Conservation (phyloP, 2,113 vertebrate species). For the Sturnus vulgaris region DNA sequence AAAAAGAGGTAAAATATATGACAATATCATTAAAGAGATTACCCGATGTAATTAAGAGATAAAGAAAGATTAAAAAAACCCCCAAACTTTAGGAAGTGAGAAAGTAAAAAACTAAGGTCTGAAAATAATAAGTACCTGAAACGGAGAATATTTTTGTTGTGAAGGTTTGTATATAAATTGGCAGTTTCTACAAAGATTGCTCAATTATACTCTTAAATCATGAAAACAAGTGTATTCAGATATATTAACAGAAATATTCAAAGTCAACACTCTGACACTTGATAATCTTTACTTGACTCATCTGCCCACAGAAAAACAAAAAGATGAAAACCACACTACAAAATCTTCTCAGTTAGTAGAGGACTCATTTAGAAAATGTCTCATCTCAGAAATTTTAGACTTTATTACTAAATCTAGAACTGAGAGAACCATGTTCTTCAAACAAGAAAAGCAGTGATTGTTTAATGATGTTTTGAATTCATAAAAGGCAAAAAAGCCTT, state of each 20-base stretch:
- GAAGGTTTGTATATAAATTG: not conserved
- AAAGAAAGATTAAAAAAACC: not conserved
- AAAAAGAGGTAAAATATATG: not conserved
- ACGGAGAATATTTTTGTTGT: not conserved
- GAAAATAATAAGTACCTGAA: not conserved
- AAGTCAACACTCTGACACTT: not conserved
- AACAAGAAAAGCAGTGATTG: not conserved
- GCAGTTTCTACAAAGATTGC: not conserved
- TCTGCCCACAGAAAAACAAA: not conserved
- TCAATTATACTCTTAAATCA: not conserved
- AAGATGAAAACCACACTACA: not conserved
- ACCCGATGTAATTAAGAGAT: not conserved
- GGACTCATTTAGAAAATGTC: not conserved
- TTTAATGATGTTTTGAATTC: not conserved
- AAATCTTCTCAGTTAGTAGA: not conserved
- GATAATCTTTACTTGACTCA: not conserved
- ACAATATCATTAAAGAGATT: not conserved
- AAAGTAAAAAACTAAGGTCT: not conserved
- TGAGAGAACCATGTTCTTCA: not conserved
- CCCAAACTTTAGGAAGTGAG: not conserved
- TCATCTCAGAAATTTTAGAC: not conserved
- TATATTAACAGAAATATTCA: not conserved
- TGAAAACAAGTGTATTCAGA: not conserved
- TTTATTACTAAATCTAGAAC: not conserved
- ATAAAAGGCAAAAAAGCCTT: not conserved